phyloP scores from a whole-genome alignment of 2,888 invertebrate genomes.

The Laothoe populi region DNA sequence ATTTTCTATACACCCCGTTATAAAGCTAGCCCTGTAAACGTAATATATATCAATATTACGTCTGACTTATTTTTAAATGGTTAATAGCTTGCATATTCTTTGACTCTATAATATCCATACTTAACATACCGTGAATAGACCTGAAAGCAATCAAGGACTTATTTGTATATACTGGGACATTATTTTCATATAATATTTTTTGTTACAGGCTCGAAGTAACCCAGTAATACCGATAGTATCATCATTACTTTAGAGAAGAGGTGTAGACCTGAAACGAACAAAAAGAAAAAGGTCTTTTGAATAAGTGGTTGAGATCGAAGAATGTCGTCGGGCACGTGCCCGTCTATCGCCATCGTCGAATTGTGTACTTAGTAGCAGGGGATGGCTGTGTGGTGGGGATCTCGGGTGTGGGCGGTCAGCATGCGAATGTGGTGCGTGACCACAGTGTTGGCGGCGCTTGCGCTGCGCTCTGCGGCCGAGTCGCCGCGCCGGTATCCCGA shows the following conservation, averaged over 20 bases:
- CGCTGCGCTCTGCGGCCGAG: conserved; percentile 72
- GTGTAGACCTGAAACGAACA: conserved; percentile 49
- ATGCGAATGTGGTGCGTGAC: conserved; percentile 78
- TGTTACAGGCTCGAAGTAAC: conserved; percentile 51
- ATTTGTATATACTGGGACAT: no score
- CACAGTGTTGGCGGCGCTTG: conserved; percentile 73
- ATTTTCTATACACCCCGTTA: no score
- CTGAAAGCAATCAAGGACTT: no score
- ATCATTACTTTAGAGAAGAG: conserved; percentile 29
- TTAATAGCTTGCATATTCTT: no score
- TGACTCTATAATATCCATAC: no score
- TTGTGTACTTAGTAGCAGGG: conserved; percentile 74
- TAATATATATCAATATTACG: no score
- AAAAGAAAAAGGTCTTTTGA: conserved; percentile 39
- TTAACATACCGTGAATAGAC: no score
- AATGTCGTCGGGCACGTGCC: conserved; percentile 79
- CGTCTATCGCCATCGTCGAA: conserved; percentile 62
- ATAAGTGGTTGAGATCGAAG: conserved; percentile 55
- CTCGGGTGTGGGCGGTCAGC: conserved; percentile 65
- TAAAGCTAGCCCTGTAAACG: no score
- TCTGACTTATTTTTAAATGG: no score
- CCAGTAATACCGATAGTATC: conserved; percentile 27
- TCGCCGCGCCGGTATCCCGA: conserved; percentile 70
- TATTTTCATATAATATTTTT: conserved; percentile 31
- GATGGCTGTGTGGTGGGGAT: conserved; percentile 71